Base-by-base conservation (phyloP, 2,888 invertebrate species). In the Idaea dimidiata region DNA sequence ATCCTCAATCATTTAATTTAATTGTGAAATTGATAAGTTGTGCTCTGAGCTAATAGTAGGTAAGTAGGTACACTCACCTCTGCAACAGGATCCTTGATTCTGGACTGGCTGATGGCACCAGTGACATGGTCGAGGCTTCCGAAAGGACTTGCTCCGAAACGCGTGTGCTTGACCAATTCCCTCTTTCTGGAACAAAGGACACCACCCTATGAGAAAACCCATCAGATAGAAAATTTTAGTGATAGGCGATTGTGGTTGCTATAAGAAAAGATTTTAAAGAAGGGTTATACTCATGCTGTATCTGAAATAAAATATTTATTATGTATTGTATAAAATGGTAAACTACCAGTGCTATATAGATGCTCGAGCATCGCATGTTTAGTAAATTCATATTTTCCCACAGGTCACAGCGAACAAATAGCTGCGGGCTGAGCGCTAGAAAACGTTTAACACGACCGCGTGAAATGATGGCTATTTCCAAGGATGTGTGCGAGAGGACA, bases 101-200 rank as follows among this genome's bases (percentile, higher is more conserved):
- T 95, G 93, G 71, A 96, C 95, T 66, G 95, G 95, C 86, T 95
- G 96, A 81, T 96, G 96, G 82, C 96, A 96, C 86, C 96, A 94
- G 84, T 96, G 96, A 84, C 96, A 96, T 43, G 96, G 95, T 68
- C 96, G 93, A 16, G 96, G 94, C 79, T 95, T 96, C 79, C 95
- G 94, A 86, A 96, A 94, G 68, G 94, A 94, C 84, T 96, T 96
- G 80, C 94, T 94, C 65, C 96, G 95, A 85, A 96, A 96, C 67
- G 95, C 94, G 86, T 96, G 96, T 76, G 94, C 94, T 79, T 95
- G 95, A 8, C 94, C 93, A 67, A 93, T 93, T 67, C 94, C 94
- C 72, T 95, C 95, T 75, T 94, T 94, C 96, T 96, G 94, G 67
- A 94, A 94, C 71, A 83, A 82, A 78, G 77, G 80, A 69, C 53